Percentiles rank a stretch among this genome's conserved stretches.
Evolutionary conservation across 2,113 vertebrate species (phyloP).

Genomic region (Trinectes maculatus): DNA sequence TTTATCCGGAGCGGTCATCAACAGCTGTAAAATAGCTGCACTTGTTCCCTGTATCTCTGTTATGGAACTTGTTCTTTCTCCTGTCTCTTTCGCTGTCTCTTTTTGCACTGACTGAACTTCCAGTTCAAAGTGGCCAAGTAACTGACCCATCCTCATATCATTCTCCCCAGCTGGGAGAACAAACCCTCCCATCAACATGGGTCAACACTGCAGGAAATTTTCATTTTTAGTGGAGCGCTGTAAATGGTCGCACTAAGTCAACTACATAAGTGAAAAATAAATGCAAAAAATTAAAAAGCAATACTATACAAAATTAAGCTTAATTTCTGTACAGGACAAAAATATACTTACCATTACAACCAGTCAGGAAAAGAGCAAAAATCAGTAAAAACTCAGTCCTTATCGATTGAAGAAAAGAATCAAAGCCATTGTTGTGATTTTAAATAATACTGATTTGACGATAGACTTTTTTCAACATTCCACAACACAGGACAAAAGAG

Average conservation of each 20-base stretch:
- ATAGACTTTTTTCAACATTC: constrained; percentile 29
- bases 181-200: constrained; percentile 7
- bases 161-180: constrained; percentile 29
- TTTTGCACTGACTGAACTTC: too few species aligned
- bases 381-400: neutral
- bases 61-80: constrained; percentile 27
- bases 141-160: constrained; percentile 38
- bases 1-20: neutral
- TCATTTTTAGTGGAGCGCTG: too few species aligned
- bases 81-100: constrained; percentile 32
- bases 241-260: too few species aligned
- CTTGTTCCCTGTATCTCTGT: neutral
- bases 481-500: constrained; percentile 31
- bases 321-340: neutral
- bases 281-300: too few species aligned
- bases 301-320: too few species aligned
- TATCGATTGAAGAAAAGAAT: neutral
- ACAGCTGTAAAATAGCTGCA: constrained; percentile 17
- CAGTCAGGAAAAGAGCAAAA: neutral
- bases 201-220: constrained; percentile 1
- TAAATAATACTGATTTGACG: neutral
- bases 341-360: neutral
- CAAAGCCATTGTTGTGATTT: neutral
- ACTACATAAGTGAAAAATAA: neutral
- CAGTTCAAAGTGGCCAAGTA: constrained; percentile 46